Percentiles rank a stretch among this genome's conserved stretches.
Conservation (phyloP, 37 sponge, comb jelly and placozoan species). For the Halisarca cf. caerulea region DNA sequence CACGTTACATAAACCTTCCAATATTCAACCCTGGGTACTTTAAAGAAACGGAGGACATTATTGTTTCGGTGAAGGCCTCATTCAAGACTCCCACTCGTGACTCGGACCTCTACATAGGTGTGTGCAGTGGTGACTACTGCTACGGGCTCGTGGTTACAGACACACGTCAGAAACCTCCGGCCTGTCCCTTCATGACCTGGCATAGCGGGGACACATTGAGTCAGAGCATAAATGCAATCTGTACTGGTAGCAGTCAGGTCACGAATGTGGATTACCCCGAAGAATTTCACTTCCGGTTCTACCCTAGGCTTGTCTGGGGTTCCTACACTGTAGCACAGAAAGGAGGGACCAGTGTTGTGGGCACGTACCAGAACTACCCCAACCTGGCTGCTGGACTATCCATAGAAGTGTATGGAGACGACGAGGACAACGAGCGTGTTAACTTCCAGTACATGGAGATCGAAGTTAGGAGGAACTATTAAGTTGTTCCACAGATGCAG, state of each 20-base stretch:
- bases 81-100: background rate
- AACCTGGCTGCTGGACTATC: background rate
- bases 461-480: background rate
- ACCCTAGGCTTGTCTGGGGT: background rate
- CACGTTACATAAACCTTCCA: background rate
- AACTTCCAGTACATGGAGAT: slow-evolving; percentile 10
- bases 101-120: background rate
- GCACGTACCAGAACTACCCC: background rate
- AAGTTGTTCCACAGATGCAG: no score
- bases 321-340: background rate
- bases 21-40: background rate
- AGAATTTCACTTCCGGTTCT: background rate
- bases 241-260: background rate
- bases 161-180: background rate
- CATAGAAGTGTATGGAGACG: slow-evolving; percentile 6
- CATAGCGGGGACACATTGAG: background rate
- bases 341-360: slow-evolving; percentile 3
- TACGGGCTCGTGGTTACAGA: background rate
- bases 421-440: background rate
- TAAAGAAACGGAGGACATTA: background rate
- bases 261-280: background rate
- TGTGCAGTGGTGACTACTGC: background rate
- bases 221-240: background rate
- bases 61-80: background rate
- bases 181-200: background rate